Base-by-base conservation (phyloP, 1,140 invertebrate genomes). In the Bombus superbus region DNA sequence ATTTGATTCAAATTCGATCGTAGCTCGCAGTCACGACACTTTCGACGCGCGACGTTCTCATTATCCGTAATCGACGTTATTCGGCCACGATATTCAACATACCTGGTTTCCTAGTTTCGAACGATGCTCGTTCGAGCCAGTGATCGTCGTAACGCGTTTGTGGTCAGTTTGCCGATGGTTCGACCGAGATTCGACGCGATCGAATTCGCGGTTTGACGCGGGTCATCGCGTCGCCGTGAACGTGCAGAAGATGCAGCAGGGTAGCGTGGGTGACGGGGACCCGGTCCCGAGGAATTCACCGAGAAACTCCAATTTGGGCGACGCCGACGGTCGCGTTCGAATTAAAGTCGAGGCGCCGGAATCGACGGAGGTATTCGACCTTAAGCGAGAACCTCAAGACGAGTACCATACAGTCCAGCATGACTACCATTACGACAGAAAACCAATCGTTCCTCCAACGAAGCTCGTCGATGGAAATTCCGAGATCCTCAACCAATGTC, bases 181-280 rank as follows among this genome's bases (percentile, higher is more conserved):
- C n/a, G 53, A 25, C 5, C 57, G 18, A 62, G 18, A 42, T 18
- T 28, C 62, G 35, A 32, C 62, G 22, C 32, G 35, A 18, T 47
- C 15, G 75, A 18, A 42, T 62, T 42, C 13, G 44, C 66, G n/a
- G 76, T 85, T 47, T 64, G 81, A 77, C 74, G 81, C 73, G 81
- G 10, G 77, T 38, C 5, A 22, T 25, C 32, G 32, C 64, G 62
- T 57, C 44, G 18, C 40, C 42, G 78, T 86, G 88, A 80, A 66
- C 40, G 40, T 75, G 10, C 18, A 38, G 66, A 91, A 86, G 38
- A 94, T 94, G 93, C 93, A 93, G 87, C 92, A 94, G 75, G 90
- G 89, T 1, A 92, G 92, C 81, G 86, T 93, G 28, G 93, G 91
- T 84, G 81, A 88, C 75, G 90, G 85, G 73, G 83, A 84, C 42